Base-by-base conservation (phyloP, 2,113 vertebrate genomes). In the Apeltes quadracus region DNA sequence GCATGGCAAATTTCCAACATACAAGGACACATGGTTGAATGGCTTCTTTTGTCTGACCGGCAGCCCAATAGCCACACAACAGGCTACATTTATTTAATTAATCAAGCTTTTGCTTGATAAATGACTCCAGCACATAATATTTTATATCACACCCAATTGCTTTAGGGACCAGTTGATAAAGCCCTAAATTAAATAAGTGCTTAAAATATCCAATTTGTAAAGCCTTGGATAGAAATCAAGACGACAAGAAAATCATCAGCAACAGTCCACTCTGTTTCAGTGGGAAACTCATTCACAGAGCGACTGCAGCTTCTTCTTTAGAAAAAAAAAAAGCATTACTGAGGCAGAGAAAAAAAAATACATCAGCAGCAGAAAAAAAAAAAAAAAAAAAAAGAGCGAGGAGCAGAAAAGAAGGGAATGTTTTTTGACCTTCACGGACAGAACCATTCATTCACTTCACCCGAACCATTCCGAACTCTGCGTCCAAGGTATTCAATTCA, bases 401-500 rank as follows among this genome's bases (percentile, higher is more conserved):
- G 13, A 66, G 51, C 46, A 44, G 57, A 61, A 66, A 75, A 41
- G 29, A 69, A 10, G 36, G 3, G 8, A 75, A 44, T 36, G 23
- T 51, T 66, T 1, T 25, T 36, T 61, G 82, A 87, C 88, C 84
- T 90, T 89, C 78, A 51, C 65, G 54, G 64, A 75, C 11, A 2
- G 23, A 79, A 51, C 29, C 23, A 54, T 81, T 89, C 23, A 54
- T 81, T 89, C 76, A 75, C 62, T 73, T 58, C 22, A 3, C 70
- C 64, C 76, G 84, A 77, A 84, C 14, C 34, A 61, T 62, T 78
- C 69, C 43, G 67, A 48, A 48, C 2, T 7, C 70, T 65, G 69
- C 69, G 65, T 72, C 79, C 85, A 76, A 67, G 55, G 38, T 70
- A 75, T 86, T 89, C 81, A 88, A 70, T 83, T 78, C 79, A 51